A percentile compares a stretch with the other conserved stretches of the same genome.
Evolutionary conservation across 2,113 vertebrate species (phyloP).

Genomic region (Datnioides undecimradiatus): DNA sequence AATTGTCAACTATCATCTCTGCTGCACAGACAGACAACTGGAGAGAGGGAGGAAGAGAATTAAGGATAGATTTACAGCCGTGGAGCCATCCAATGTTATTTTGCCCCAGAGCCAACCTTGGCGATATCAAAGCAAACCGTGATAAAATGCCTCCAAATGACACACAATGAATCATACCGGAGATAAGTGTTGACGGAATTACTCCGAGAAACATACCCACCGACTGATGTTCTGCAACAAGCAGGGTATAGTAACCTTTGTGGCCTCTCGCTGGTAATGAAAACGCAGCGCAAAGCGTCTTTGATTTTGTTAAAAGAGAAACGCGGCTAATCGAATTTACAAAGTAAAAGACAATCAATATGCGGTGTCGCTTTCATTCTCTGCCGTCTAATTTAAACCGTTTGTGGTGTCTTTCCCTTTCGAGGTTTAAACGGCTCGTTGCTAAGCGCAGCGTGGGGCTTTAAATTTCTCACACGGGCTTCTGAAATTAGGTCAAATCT

Average conservation of each 20-base stretch:
- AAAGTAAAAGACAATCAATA: neutral
- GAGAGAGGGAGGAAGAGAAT: slow-evolving; percentile 46
- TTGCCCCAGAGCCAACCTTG: slow-evolving; percentile 62
- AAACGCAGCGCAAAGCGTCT: neutral
- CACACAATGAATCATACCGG: slow-evolving; percentile 63
- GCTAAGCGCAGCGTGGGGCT: neutral
- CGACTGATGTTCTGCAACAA: slow-evolving; percentile 28
- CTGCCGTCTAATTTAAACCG: neutral
- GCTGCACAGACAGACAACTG: slow-evolving; percentile 45
- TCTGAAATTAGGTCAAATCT: neutral
- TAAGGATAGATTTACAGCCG: slow-evolving; percentile 63
- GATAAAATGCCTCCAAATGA: slow-evolving; percentile 65
- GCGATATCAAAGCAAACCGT: slow-evolving; percentile 50
- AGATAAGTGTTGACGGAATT: slow-evolving; percentile 46
- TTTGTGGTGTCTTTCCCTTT: neutral
- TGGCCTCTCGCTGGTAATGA: neutral
- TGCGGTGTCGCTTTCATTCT: neutral
- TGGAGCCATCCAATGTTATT: slow-evolving; percentile 60
- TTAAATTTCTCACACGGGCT: neutral
- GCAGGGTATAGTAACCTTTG: slow-evolving; percentile 15
- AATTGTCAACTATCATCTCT: slow-evolving; percentile 74
- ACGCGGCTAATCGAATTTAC: neutral
- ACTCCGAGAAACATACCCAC: slow-evolving; percentile 32
- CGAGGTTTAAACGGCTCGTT: neutral
- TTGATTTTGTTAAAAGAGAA: neutral